phyloP scores from a whole-genome alignment of 2,888 invertebrate species.

The Hyppa rectilinea region DNA sequence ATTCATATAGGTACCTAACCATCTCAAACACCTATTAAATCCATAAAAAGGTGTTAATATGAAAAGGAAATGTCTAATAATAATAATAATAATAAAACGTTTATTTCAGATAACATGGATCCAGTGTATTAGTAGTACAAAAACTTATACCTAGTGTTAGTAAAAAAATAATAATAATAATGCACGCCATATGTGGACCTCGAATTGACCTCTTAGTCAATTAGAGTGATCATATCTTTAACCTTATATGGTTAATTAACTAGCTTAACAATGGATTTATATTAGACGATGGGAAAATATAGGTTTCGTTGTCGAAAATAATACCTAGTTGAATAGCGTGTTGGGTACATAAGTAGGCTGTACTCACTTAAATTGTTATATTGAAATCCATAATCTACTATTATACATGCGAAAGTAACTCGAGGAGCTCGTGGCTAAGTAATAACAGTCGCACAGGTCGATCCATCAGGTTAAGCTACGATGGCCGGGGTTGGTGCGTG shows the following conservation, averaged over 20 bases:
- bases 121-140: no score
- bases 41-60: conserved; percentile 35
- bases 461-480: no score
- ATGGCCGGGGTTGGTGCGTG: no score
- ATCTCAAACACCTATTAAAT: background rate
- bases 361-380: background rate
- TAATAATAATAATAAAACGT: no score
- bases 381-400: background rate
- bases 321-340: conserved; percentile 15
- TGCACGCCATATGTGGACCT: conserved; percentile 20
- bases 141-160: no score
- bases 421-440: no score
- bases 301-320: conserved; percentile 40
- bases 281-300: conserved; percentile 54
- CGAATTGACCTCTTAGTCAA: conserved; percentile 45
- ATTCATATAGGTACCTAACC: background rate
- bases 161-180: no score
- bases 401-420: background rate
- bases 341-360: background rate
- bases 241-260: conserved; percentile 61
- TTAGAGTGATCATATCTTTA: conserved; percentile 33
- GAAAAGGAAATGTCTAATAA: conserved; percentile 29
- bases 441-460: no score
- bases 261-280: conserved; percentile 46
- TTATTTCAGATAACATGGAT: no score